Evolutionary conservation across 2,113 vertebrate species (phyloP).

Genomic region (Forbesichthys papilliferus): DNA sequence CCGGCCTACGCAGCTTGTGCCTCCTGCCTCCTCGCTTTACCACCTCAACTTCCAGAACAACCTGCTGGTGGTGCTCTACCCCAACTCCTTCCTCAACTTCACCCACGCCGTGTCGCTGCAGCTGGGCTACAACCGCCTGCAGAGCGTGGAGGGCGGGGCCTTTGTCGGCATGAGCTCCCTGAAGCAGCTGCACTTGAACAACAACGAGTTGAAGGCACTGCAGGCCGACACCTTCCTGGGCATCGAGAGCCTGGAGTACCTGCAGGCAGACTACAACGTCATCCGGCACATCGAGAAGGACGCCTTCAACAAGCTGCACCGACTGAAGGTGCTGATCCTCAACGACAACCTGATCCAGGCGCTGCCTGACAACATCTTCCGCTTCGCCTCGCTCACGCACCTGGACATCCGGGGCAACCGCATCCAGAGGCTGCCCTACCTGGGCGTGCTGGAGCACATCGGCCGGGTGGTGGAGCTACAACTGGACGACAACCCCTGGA

Average conservation of each 20-base stretch:
- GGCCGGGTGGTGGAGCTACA: constrained; percentile 95
- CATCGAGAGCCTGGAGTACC: constrained; percentile 99
- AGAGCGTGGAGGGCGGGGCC: constrained; percentile 97
- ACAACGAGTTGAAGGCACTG: constrained; percentile 96
- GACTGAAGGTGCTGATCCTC: constrained; percentile 96
- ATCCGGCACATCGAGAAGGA: constrained; percentile 98
- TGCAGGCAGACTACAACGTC: constrained; percentile 99
- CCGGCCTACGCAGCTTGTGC: constrained; percentile 93
- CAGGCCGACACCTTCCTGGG: constrained; percentile 96
- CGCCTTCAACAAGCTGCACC: constrained; percentile 98
- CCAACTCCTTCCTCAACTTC: constrained; percentile 96
- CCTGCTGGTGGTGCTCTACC: constrained; percentile 92
- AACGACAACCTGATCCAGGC: constrained; percentile 97
- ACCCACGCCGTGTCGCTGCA: constrained; percentile 97
- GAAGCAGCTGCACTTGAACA: constrained; percentile 98
- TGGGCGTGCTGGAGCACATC: constrained; percentile 96
- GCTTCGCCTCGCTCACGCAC: constrained; percentile 96
- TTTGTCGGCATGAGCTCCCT: constrained; percentile 92
- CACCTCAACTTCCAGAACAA: constrained; percentile 99
- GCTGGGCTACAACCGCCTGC: constrained; percentile 96
- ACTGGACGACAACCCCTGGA: constrained; percentile 98
- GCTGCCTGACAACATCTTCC: constrained; percentile 98
- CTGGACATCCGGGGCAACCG: constrained; percentile 97
- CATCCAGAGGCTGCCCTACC: constrained; percentile 96
- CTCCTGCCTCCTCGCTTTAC: constrained; percentile 92